phyloP scores from a whole-genome alignment of 2,888 invertebrate species.

The Nomada ferruginata region DNA sequence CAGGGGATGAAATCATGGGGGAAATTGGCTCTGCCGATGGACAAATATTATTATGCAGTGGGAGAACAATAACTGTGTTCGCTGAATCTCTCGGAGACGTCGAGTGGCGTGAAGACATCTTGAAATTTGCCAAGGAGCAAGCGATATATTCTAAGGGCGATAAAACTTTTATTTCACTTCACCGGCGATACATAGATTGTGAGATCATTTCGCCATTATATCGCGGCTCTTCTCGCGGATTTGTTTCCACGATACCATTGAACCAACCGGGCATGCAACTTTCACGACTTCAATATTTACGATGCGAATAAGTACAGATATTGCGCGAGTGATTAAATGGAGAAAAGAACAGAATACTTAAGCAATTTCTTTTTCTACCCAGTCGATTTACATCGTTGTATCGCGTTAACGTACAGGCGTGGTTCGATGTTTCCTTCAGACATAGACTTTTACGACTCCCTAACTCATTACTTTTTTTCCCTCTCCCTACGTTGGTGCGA shows the following conservation, averaged over 20 bases:
- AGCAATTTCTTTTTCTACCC: neutral
- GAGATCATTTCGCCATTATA: neutral
- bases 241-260: conserved; percentile 6
- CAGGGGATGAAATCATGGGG: neutral
- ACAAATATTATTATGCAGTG: neutral
- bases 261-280: neutral
- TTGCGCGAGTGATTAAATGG: conserved; percentile 25
- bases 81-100: no score
- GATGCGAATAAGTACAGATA: conserved; percentile 6
- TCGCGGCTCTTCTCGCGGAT: no score
- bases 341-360: neutral
- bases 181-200: neutral
- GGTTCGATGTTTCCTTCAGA: conserved; percentile 19
- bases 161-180: neutral
- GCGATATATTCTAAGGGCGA: neutral
- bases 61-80: no score
- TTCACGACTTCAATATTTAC: conserved; percentile 3
- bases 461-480: conserved; percentile 11
- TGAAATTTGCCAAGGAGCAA: neutral
- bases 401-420: neutral
- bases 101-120: no score
- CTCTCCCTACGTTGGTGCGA: neutral
- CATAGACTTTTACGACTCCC: conserved; percentile 5
- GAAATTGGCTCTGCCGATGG: conserved; percentile 15
- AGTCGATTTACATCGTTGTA: conserved; percentile 14